Evolutionary conservation across 2,113 vertebrate species (phyloP).

Genomic region (Bostrychus sinensis): DNA sequence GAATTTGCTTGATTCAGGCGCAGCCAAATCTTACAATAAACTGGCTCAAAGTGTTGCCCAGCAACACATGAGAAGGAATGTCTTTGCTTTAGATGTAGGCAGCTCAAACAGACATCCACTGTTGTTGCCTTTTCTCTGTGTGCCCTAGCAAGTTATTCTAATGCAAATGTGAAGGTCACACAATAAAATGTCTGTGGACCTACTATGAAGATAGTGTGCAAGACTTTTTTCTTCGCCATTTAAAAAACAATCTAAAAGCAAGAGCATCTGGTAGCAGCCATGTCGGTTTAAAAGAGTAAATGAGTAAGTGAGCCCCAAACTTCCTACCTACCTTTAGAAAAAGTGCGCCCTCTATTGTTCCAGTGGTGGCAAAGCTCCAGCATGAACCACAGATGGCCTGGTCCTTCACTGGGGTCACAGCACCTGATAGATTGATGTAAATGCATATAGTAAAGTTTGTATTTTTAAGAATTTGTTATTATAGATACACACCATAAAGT

Average conservation of each 20-base stretch:
- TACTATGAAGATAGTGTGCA: background rate
- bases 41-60: conserved; percentile 39
- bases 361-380: conserved; percentile 82
- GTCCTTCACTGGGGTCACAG: conserved; percentile 82
- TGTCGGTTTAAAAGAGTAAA: background rate
- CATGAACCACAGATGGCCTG: conserved; percentile 84
- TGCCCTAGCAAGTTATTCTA: conserved; percentile 12
- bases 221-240: background rate
- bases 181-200: conserved; percentile 2
- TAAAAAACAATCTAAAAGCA: no score
- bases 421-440: conserved; percentile 69
- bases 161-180: conserved; percentile 11
- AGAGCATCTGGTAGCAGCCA: background rate
- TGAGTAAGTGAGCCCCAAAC: background rate
- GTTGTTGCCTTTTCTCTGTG: conserved; percentile 15
- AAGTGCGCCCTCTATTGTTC: conserved; percentile 79
- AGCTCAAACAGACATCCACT: conserved; percentile 10
- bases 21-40: conserved; percentile 43
- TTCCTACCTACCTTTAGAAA: conserved; percentile 76
- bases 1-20: conserved; percentile 27
- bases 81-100: conserved; percentile 34
- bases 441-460: background rate
- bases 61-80: conserved; percentile 50
- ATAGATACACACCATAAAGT: conserved; percentile 69
- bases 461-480: background rate